Percentiles rank a stretch among this genome's conserved stretches.
These are phyloP conservation scores for Drosophila kohkoa DNA, from an alignment of 1,140 invertebrate genomes.

Conservation along the genomic window DNA sequence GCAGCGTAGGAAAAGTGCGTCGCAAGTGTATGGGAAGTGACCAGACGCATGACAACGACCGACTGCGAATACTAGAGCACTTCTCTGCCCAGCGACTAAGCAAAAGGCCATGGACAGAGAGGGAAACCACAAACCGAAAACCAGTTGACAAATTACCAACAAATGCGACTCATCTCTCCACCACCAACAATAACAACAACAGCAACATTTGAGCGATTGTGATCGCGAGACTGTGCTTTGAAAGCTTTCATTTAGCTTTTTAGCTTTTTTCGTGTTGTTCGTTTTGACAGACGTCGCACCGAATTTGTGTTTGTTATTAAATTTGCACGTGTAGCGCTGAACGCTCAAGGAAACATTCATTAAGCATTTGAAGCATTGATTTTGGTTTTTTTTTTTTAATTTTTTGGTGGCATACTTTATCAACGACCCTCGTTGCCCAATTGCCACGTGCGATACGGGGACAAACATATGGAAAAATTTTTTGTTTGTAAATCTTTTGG, in stretches of 20 bases:
- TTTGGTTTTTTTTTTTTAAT: slow-evolving; percentile 3
- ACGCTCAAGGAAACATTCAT: slow-evolving; percentile 41
- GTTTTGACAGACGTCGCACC: slow-evolving; percentile 6
- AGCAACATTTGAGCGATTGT: background rate
- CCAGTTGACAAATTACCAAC: slow-evolving; percentile 33
- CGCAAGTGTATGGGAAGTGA: slow-evolving; percentile 4
- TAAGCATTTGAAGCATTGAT: slow-evolving; percentile 14
- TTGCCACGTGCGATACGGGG: slow-evolving; percentile 28
- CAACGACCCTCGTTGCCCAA: slow-evolving; percentile 14
- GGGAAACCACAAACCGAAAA: slow-evolving; percentile 22
- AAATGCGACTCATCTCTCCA: slow-evolving; percentile 35
- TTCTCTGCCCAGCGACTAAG: background rate
- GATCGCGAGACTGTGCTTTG: slow-evolving; percentile 40
- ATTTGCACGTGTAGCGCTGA: slow-evolving; percentile 50
- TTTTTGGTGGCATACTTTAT: slow-evolving; percentile 41
- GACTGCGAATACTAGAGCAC: background rate
- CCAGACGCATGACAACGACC: slow-evolving; percentile 35
- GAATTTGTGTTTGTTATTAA: slow-evolving; percentile 23
- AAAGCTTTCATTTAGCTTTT: slow-evolving; percentile 54
- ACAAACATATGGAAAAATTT: slow-evolving; percentile 34
- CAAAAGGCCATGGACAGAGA: background rate
- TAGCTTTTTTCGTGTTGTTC: slow-evolving; percentile 30
- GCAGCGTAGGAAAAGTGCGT: slow-evolving; percentile 35
- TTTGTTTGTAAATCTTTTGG: slow-evolving; percentile 16
- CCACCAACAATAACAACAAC: background rate